A percentile compares a stretch with the other conserved stretches of the same genome.
Evolutionary conservation across 23 tunicate species (phyloP).

Genomic region (Halocynthia aurantium): DNA sequence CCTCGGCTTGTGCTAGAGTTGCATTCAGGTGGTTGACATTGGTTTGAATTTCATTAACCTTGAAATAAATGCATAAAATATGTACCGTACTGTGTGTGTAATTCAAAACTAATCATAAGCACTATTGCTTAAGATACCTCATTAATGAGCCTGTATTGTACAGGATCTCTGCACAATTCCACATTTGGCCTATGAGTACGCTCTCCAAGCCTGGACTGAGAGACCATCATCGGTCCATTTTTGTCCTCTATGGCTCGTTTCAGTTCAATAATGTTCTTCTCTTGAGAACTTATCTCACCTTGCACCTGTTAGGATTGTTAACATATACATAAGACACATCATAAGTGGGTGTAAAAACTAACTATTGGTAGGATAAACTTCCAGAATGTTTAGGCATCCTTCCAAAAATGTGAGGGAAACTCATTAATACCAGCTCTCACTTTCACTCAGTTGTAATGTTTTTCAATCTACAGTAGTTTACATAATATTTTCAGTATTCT

Average conservation of each 20-base stretch:
- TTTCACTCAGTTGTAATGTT: too few relatives aligned
- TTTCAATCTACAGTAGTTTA: too few relatives aligned
- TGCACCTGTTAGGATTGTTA: conserved; percentile 30
- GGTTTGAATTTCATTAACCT: conserved; percentile 87
- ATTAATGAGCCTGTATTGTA: conserved; percentile 71
- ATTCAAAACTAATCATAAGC: neutral
- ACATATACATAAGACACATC: too few relatives aligned
- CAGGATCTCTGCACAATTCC: conserved; percentile 92
- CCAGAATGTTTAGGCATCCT: too few relatives aligned
- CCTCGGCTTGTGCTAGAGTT: conserved; percentile 63
- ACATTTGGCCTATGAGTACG: conserved; percentile 83
- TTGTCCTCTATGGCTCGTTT: conserved; percentile 78
- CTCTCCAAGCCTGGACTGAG: conserved; percentile 72
- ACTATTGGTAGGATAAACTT: neutral
- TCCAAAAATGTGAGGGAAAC: too few relatives aligned
- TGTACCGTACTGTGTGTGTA: neutral
- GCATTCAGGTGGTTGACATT: conserved; percentile 49
- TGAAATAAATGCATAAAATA: neutral
- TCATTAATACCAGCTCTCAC: too few relatives aligned
- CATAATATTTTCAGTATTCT: neutral
- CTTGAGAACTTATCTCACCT: conserved; percentile 75
- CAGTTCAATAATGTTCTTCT: conserved; percentile 81
- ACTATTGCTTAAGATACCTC: conserved; percentile 37
- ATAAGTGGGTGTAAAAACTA: neutral
- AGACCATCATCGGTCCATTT: conserved; percentile 93